Evolutionary conservation across 2,113 vertebrate species (phyloP), one percentile per base, ranked within the genome.

Genomic region (Numida meleagris): DNA sequence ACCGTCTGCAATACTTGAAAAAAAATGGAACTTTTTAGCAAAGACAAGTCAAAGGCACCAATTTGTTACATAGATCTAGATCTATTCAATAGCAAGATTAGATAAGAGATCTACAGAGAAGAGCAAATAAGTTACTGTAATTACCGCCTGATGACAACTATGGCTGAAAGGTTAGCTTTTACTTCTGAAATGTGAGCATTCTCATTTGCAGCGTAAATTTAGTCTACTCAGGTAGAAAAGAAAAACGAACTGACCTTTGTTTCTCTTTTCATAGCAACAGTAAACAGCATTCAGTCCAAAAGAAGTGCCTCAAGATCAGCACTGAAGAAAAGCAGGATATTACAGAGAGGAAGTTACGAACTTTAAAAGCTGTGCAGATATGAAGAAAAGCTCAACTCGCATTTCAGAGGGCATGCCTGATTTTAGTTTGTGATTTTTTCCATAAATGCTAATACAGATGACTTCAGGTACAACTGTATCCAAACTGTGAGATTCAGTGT

Each of bases 131-230:
- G 14, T 63, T 71, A 31, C 40, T 53, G 10, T n/a, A 94, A 93
- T 71, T 81, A 58, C 23, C 65, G 57, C 57, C 9, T 86, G 61
- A 65, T 96, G 90, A 92, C 76, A 94, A 74, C 42, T 57, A 29
- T 2, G 19, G n/a, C 68, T 68, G 29, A 53, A 86, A 82, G 43
- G 25, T 74, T 34, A 77, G 15, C 29, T 76, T 79, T 29, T 33
- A 13, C 13, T 55, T 71, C 33, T 72, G 48, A 31, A 80, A 67
- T 0, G 1, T 36, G 17, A 79, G 70, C 67, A 45, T 8, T 34
- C 18, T 73, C 27, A 12, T 82, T 55, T 19, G 14, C 8, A 66
- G 25, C 36, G n/a, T 7, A 42, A 25, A 17, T 33, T 78, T 8
- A 8, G 9, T 57, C 86, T 33, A 12, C 23, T 67, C 5, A 3